phyloP scores from a whole-genome alignment of 1,140 invertebrate genomes.

The Apis mellifera region DNA sequence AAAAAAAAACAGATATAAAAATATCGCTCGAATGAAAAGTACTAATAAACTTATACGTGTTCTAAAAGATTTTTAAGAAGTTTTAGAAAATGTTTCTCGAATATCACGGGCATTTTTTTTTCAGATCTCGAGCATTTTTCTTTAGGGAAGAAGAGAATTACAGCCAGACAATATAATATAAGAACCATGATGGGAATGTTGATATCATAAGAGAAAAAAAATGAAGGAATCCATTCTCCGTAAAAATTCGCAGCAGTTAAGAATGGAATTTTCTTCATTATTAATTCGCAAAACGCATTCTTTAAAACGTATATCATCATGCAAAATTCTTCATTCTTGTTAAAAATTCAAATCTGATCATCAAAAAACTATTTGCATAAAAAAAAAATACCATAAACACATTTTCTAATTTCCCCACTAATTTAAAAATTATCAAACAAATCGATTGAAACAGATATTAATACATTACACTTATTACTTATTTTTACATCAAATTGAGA shows the following conservation, averaged over 20 bases:
- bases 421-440: too few species aligned
- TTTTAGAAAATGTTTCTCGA: background rate
- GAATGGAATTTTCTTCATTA: background rate
- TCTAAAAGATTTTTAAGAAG: background rate
- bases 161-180: background rate
- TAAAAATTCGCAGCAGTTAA: constrained; percentile 16
- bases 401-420: too few species aligned
- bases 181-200: constrained; percentile 19
- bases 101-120: constrained; percentile 9
- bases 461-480: too few species aligned
- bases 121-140: background rate
- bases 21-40: background rate
- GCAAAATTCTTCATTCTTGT: background rate
- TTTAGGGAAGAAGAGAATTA: constrained; percentile 19
- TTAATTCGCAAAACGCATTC: constrained; percentile 11
- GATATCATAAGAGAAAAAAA: constrained; percentile 21
- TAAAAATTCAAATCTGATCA: background rate
- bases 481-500: too few species aligned
- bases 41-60: background rate
- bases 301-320: background rate
- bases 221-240: constrained; percentile 6
- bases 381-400: too few species aligned
- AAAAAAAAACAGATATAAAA: background rate
- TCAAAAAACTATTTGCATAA: background rate
- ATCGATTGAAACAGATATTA: too few species aligned